These are phyloP conservation scores for Biston betularia DNA, from an alignment of 2,888 invertebrate species.

Conservation along the genomic window DNA sequence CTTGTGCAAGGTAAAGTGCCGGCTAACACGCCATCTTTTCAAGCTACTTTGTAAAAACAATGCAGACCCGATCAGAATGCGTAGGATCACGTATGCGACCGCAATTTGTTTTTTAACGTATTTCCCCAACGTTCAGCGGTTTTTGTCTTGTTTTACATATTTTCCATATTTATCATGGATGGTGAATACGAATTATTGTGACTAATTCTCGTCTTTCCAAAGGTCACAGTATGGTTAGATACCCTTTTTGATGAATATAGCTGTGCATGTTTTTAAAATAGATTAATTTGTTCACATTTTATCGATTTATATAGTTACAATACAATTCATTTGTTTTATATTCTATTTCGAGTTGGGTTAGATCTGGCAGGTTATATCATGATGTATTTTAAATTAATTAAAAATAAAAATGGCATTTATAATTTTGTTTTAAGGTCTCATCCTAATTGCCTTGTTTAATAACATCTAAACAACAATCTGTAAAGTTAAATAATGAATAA, in stretches of 20 bases:
- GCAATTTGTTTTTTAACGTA: conserved; percentile 37
- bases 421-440: not conserved
- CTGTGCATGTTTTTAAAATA: not conserved
- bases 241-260: too few species aligned
- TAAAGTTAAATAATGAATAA: conserved; percentile 23
- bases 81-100: conserved; percentile 35
- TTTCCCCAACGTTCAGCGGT: conserved; percentile 41
- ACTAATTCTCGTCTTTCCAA: conserved; percentile 6
- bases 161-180: conserved; percentile 9
- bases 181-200: conserved; percentile 16
- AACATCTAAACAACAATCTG: conserved; percentile 29
- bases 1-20: conserved; percentile 54
- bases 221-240: not conserved
- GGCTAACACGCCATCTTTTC: conserved; percentile 37
- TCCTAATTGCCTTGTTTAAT: not conserved
- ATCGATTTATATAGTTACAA: too few species aligned
- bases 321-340: not conserved
- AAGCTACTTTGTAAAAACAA: conserved; percentile 15
- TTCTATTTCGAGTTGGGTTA: too few species aligned
- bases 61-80: conserved; percentile 29
- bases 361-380: too few species aligned
- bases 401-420: not conserved
- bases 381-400: too few species aligned
- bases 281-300: not conserved
- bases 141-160: conserved; percentile 16